A percentile compares a stretch with the other conserved stretches of the same genome.
phyloP scores from a whole-genome alignment of 2,797 vertebrate species.

The Hoplostethus mediterraneus region DNA sequence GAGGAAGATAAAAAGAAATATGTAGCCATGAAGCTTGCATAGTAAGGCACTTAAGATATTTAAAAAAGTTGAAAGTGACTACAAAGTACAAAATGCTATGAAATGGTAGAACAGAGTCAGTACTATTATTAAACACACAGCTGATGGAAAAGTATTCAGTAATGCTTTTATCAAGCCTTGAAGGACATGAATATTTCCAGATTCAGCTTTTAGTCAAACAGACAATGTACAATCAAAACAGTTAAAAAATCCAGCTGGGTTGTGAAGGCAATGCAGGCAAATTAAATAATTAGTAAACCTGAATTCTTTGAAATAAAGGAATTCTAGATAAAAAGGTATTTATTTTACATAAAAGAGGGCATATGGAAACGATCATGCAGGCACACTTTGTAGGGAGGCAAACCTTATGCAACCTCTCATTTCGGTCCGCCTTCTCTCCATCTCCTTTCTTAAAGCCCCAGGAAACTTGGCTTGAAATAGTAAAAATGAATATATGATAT shows the following conservation, averaged over 20 bases:
- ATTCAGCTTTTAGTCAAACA: not conserved
- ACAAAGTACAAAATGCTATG: conserved; percentile 51
- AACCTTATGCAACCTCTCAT: conserved; percentile 3
- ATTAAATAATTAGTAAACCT: not conserved
- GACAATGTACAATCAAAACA: conserved; percentile 33
- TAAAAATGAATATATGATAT: no score
- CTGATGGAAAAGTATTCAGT: not conserved
- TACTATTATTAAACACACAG: conserved; percentile 20
- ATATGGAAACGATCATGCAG: no score
- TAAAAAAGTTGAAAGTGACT: not conserved
- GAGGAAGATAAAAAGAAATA: not conserved
- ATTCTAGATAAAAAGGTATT: no score
- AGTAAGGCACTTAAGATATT: conserved; percentile 9
- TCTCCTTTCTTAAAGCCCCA: not conserved
- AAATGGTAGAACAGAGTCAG: conserved; percentile 54
- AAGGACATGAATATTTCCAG: not conserved
- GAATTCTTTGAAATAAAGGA: not conserved
- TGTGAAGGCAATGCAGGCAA: not conserved
- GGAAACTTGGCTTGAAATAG: no score
- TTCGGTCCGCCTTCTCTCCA: not conserved
- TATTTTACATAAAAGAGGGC: no score
- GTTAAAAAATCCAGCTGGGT: not conserved
- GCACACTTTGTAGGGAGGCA: not conserved
- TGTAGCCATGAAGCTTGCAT: not conserved
- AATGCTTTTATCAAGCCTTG: no score